These are phyloP conservation scores for Festucalex cinctus DNA, from an alignment of 2,113 vertebrate species.

Conservation along the genomic window DNA sequence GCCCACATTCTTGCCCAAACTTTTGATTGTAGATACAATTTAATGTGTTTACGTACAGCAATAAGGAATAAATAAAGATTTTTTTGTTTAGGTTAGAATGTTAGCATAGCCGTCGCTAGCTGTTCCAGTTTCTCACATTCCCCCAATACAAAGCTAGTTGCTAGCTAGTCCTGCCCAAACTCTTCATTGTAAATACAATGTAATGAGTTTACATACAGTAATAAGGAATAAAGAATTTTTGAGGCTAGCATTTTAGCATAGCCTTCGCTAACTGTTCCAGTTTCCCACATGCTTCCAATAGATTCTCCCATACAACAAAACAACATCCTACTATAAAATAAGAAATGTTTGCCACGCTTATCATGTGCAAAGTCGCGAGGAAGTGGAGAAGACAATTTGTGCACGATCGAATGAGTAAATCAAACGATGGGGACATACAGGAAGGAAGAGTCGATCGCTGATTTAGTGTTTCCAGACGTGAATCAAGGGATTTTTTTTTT, in stretches of 20 bases:
- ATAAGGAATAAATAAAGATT: too few species aligned
- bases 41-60: too few species aligned
- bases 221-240: too few species aligned
- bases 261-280: not conserved
- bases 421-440: not conserved
- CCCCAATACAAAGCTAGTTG: not conserved
- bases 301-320: not conserved
- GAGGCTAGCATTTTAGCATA: not conserved
- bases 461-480: slow-evolving; percentile 3
- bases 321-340: not conserved
- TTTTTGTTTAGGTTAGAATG: not conserved
- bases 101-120: not conserved
- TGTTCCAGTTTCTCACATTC: not conserved
- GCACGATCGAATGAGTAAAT: not conserved
- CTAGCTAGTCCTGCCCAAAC: not conserved
- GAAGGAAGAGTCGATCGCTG: not conserved
- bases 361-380: not conserved
- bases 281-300: not conserved
- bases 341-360: not conserved
- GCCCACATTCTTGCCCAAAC: not conserved
- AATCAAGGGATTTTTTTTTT: not conserved
- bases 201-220: too few species aligned
- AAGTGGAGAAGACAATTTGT: not conserved
- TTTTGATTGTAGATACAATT: too few species aligned
- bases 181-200: too few species aligned